Base-by-base conservation (phyloP, 2,797 vertebrate genomes). In the Lophotriccus pileatus region DNA sequence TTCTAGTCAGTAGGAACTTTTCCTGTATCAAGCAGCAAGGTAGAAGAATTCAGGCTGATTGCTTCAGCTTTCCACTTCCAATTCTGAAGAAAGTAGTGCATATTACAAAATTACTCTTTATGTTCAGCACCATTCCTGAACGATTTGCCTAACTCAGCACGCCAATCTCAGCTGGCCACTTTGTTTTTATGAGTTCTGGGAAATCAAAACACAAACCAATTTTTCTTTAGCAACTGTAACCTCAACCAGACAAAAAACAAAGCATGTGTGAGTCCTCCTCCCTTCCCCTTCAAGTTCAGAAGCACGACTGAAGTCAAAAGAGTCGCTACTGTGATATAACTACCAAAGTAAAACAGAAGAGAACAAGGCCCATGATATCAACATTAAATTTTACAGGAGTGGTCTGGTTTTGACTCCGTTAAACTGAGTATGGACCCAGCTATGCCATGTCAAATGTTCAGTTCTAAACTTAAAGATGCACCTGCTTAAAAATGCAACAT, bases 141-240 rank as follows among this genome's bases (percentile, higher is more conserved):
- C 0, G 2, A 63, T 63, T 63, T 49, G 24, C 41, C 66, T 58
- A 82, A 59, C 50, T 81, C 73, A 55, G 81, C 23, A 66, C 0
- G 0, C 27, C 6, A 1, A 27, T 79, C 30, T 72, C 86, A 80
- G 79, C 44, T 58, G 25, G 8, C 64, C 2, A 1, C 14, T 94
- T 76, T 58, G 24, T 50, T 91, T 93, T 88, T 46, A 74, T 63
- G 67, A 67, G 32, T 85, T 92, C 87, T 89, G 64, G 66, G 69
- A 93, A 91, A 86, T 68, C 32, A 60, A 77, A 86, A 49, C 41
- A 74, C 50, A 68, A 85, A 63, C 6, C 19, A 55, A 49, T 93
- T 88, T 88, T 76, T 3, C 21, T 62, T 84, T 49, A 53, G 9
- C 43, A 44, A 44, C 32, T 10, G 7, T 52, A 70, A 44, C 55